A percentile compares a stretch with the other conserved stretches of the same genome.
These are phyloP conservation scores for Stercorarius parasiticus DNA, from an alignment of 2,113 vertebrate genomes.

Conservation along the genomic window DNA sequence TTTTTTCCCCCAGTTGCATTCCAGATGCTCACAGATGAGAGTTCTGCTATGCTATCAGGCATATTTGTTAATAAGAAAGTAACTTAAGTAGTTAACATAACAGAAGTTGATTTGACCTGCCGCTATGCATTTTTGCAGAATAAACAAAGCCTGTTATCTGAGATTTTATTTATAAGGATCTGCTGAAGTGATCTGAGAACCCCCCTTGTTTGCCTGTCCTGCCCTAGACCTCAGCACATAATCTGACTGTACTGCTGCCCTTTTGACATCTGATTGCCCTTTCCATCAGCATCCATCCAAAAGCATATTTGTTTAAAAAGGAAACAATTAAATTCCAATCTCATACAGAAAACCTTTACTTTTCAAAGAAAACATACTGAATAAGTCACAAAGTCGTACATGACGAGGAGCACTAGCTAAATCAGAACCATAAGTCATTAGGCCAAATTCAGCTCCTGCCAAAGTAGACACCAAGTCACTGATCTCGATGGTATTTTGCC, in stretches of 20 bases:
- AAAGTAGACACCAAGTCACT: conserved; percentile 2
- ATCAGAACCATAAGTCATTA: conserved; percentile 36
- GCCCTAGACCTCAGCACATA: conserved; percentile 60
- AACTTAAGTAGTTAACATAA: conserved; percentile 68
- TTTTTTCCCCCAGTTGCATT: not conserved
- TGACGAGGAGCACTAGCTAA: not conserved
- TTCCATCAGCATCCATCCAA: conserved; percentile 77
- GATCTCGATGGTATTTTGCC: not conserved
- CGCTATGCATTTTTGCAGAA: conserved; percentile 41
- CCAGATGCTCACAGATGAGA: conserved; percentile 26
- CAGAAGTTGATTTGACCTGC: conserved; percentile 66
- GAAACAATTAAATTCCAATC: conserved; percentile 83
- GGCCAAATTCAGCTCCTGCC: not conserved
- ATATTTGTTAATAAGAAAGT: conserved; percentile 64
- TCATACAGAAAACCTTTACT: conserved; percentile 65
- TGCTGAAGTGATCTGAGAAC: conserved; percentile 53
- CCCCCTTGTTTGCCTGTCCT: conserved; percentile 67
- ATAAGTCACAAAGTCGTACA: not conserved
- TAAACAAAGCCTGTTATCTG: conserved; percentile 66
- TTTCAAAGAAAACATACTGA: conserved; percentile 74
- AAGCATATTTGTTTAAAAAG: conserved; percentile 82
- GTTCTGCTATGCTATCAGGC: not conserved
- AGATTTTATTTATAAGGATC: conserved; percentile 65
- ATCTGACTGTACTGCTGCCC: conserved; percentile 66
- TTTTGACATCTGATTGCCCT: conserved; percentile 71